Evolutionary conservation across 2,888 invertebrate species (phyloP), one percentile per base, ranked within the genome.

Genomic region (Athripsodes cinereus): DNA sequence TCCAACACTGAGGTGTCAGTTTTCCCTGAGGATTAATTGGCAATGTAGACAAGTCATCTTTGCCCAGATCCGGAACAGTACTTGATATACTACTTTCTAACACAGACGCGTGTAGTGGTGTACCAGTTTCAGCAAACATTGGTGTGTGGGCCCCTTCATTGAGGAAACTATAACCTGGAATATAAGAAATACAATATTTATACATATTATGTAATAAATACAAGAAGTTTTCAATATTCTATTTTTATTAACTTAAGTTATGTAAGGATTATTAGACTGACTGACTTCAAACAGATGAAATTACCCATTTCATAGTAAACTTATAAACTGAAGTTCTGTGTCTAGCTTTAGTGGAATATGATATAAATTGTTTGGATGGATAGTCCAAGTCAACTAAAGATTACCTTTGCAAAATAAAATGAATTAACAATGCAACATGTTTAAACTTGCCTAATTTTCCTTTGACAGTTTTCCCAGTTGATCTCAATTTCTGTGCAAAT

Each of bases 1-100:
- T 88, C 96, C 96, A 97, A 70, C 96, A 96, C 66, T 90, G 85
- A 11, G 92, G 92, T 2, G 85, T 84, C 64, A 80, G 64, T 52
- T 69, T 70, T 2, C 66, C 68, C 1, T 68, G 66, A 2, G 66
- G 67, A 46, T 71, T 72, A 65, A 49, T 60, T 69, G 67, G 68
- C 69, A 68, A 66, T 69, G 66, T 69, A 69, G 44, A 64, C 58
- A 52, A 34, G 50, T 59, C 62, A 22, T 57, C 62, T 61, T 58
- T 65, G 52, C 55, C 65, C 11, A 57, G 18, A 21, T 58, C 59
- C 44, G 60, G 55, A 50, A 63, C 57, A n/a, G 63, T 59, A 26
- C 53, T 58, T 2, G 58, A 55, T 6, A 53, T 56, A 53, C 50
- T 61, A 26, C 52, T 58, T 20, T 61, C 61, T 11, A 61, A 22